Evolutionary conservation across 2,797 vertebrate genomes (phyloP).

Genomic region (Gastrophryne carolinensis): DNA sequence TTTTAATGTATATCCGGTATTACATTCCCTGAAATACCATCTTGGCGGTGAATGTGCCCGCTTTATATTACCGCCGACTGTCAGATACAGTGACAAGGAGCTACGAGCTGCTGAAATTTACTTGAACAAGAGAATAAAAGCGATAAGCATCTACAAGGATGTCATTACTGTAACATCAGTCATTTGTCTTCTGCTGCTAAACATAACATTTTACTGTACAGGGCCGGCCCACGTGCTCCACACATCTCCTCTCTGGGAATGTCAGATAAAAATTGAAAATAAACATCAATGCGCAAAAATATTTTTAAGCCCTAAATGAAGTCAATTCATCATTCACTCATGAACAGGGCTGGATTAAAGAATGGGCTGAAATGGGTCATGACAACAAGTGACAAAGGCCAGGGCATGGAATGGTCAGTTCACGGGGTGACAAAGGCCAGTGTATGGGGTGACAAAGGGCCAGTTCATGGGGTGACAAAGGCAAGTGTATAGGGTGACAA

Average conservation of each 20-base stretch:
- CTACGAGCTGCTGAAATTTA: background rate
- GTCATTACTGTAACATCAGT: background rate
- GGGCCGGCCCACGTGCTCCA: background rate
- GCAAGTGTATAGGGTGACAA: no score
- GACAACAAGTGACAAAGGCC: no score
- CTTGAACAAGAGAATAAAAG: background rate
- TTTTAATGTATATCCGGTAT: background rate
- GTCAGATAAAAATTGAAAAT: background rate
- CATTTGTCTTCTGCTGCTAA: background rate
- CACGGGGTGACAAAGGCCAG: no score
- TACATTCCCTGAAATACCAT: background rate
- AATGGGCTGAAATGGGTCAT: no score
- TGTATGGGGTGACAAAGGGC: no score
- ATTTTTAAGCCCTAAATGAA: background rate
- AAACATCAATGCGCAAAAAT: no score
- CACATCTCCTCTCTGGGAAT: background rate
- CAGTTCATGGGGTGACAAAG: no score
- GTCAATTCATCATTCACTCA: no score
- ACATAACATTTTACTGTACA: background rate
- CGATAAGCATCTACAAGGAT: background rate
- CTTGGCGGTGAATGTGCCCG: background rate
- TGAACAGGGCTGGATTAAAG: no score
- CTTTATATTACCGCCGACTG: background rate
- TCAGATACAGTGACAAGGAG: background rate
- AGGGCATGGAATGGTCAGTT: no score